These are phyloP conservation scores for Sicus ferrugineus DNA, from an alignment of 2,888 invertebrate species.

Conservation along the genomic window DNA sequence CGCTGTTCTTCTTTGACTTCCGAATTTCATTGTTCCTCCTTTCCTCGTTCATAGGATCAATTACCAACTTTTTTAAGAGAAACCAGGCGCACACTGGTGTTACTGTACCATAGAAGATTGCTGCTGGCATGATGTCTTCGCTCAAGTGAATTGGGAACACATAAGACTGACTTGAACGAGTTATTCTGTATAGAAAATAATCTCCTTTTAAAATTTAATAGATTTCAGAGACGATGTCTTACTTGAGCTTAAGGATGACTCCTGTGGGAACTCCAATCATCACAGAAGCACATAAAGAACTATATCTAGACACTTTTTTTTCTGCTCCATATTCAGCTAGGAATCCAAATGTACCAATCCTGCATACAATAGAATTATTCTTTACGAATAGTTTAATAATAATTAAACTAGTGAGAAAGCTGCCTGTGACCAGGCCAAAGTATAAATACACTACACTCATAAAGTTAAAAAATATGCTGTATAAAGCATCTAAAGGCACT, in stretches of 20 bases:
- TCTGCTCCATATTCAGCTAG: conserved; percentile 91
- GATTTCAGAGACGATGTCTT: conserved; percentile 43
- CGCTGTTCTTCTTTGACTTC: conserved; percentile 82
- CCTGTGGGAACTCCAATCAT: conserved; percentile 87
- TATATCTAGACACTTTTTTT: conserved; percentile 91
- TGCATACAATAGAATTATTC: too few species aligned
- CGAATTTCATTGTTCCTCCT: conserved; percentile 82
- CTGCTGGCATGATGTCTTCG: conserved; percentile 87
- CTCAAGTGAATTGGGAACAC: conserved; percentile 89
- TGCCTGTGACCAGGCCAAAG: too few species aligned
- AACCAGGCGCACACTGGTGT: conserved; percentile 85
- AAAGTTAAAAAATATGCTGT: too few species aligned
- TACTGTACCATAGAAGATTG: conserved; percentile 91
- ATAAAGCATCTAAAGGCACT: too few species aligned
- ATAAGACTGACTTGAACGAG: conserved; percentile 86
- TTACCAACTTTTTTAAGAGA: conserved; percentile 81
- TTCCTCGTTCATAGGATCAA: conserved; percentile 84
- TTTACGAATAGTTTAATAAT: too few species aligned
- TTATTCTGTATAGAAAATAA: conserved; percentile 62
- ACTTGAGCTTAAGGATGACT: conserved; percentile 88
- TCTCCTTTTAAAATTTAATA: conserved; percentile 21
- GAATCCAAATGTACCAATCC: conserved; percentile 86
- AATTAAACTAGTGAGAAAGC: too few species aligned
- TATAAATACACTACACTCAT: too few species aligned
- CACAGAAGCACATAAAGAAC: conserved; percentile 84